Base-by-base conservation (phyloP, 2,797 vertebrate species). In the Chaenodraco wilsoni region DNA sequence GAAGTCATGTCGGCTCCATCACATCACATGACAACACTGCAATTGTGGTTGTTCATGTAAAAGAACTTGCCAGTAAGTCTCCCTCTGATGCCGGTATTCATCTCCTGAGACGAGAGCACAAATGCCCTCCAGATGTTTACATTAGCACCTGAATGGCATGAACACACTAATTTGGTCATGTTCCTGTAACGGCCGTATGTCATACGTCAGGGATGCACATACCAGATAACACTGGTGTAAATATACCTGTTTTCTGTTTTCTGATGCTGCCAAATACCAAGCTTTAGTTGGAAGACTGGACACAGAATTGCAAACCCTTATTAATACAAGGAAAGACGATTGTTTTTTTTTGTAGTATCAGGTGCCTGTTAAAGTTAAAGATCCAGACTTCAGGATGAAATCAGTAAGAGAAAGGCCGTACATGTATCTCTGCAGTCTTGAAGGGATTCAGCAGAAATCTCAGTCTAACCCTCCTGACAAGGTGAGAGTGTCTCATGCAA, bases 41-140 rank as follows among this genome's bases (percentile, higher is more conserved):
- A 88, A 87, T 57, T 76, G 80, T 57, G 63, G 62, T 58, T 68
- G 54, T 61, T 69, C 48, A 8, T 74, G 59, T 87, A 82, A 90
- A 84, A 86, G 80, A 81, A 88, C 78, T 64, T 72, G 61, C 79
- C 84, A 69, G 75, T 75, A 8, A 9, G 33, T 37, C 58, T 40
- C 75, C 70, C 69, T 65, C 21, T 19, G 62, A 84, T 54, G 74
- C 66, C 69, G 49, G 43, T 15, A 61, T 81, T 83, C 68, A 54
- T 87, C 77, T 81, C 66, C 49, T 8, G 72, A 81, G 77, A 88
- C 65, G 70, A 78, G 88, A 71, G 19, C 69, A 37, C 41, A 27
- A 81, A 83, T 81, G 78, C 77, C 80, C 84, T 91, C 87, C 73
- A 82, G 55, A 87, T 77, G 78, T 91, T 89, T 83, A 79, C 74